phyloP scores from a whole-genome alignment of 2,113 vertebrate genomes.

The Variabilichromis moorii region DNA sequence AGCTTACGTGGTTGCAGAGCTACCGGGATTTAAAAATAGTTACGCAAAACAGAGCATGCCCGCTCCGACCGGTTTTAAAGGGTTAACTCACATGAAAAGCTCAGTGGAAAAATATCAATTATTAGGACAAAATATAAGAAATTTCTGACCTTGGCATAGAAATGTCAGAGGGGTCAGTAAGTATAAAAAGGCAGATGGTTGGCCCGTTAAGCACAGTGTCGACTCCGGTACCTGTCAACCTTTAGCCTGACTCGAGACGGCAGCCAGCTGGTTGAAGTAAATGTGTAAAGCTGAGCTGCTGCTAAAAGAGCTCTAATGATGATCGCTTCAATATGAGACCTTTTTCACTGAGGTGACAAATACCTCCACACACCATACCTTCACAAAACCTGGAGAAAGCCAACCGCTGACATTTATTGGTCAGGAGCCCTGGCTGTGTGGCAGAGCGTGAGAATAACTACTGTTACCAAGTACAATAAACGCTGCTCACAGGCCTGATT shows the following conservation, averaged over 20 bases:
- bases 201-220: neutral
- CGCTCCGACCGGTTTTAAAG: no score
- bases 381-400: constrained; percentile 1
- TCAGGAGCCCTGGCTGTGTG: constrained; percentile 5
- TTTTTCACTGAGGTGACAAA: constrained; percentile 50
- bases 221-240: neutral
- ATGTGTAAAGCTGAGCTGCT: neutral
- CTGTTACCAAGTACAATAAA: constrained; percentile 49
- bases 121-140: neutral
- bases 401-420: constrained; percentile 48
- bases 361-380: constrained; percentile 11
- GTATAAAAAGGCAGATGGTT: neutral
- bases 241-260: neutral
- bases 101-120: neutral
- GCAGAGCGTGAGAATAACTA: constrained; percentile 47
- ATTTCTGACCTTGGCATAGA: neutral
- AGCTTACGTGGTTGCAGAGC: no score
- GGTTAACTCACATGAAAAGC: neutral
- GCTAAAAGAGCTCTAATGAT: constrained; percentile 34
- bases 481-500: constrained; percentile 34
- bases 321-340: constrained; percentile 58
- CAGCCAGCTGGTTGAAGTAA: constrained; percentile 2
- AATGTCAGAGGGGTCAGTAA: neutral
- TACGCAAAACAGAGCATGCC: no score
- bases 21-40: no score